Percentiles rank a stretch among this genome's conserved stretches.
phyloP scores from a whole-genome alignment of 2,888 invertebrate genomes.

The Calameuta pallipes region DNA sequence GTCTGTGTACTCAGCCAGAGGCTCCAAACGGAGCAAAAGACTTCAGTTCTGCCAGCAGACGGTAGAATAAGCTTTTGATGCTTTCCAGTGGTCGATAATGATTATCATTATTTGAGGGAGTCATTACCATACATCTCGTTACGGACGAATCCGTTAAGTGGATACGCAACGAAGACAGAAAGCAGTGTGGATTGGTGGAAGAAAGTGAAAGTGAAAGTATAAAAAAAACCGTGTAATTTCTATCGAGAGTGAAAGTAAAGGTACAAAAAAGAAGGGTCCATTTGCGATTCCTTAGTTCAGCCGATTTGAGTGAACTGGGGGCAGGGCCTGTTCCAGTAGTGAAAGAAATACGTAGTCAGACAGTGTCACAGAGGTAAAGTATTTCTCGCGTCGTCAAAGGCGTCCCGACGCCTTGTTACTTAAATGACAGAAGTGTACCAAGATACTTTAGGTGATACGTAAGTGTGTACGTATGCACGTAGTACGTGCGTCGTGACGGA shows the following conservation, averaged over 20 bases:
- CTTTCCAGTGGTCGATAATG: no score
- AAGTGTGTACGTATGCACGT: neutral
- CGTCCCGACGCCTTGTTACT: neutral
- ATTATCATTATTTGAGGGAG: no score
- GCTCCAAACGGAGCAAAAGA: no score
- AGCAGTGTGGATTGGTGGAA: no score
- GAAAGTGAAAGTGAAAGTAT: neutral
- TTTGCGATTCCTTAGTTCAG: neutral
- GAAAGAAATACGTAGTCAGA: no score
- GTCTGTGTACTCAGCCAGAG: neutral
- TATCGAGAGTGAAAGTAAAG: neutral
- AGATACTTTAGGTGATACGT: neutral
- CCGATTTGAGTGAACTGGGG: neutral
- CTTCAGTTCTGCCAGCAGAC: no score
- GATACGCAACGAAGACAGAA: no score
- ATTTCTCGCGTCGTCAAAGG: neutral
- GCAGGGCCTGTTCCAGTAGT: no score
- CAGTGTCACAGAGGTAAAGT: no score
- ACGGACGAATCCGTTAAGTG: no score
- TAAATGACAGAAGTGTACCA: neutral
- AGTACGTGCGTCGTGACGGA: slow-evolving; percentile 34
- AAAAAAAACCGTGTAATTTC: neutral
- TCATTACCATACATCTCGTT: no score
- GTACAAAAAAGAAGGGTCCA: neutral
- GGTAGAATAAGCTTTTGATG: no score